phyloP scores from a whole-genome alignment of 2,113 vertebrate genomes.

The Hylia prasina region DNA sequence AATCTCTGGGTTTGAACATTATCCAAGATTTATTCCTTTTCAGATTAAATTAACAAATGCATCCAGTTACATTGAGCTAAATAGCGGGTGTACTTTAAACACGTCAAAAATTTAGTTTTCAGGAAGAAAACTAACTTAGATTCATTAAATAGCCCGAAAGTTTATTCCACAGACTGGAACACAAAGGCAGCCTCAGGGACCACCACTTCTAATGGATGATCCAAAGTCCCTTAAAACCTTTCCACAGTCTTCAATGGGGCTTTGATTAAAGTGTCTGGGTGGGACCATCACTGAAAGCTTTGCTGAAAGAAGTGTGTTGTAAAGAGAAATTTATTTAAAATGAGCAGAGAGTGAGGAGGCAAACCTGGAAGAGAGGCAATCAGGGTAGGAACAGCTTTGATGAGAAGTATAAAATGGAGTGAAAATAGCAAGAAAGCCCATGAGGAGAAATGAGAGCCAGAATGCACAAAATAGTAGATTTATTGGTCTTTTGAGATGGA shows the following conservation, averaged over 20 bases:
- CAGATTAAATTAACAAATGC: slow-evolving; percentile 23
- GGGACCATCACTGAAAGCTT: not conserved
- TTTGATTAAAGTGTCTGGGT: not conserved
- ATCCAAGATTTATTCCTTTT: slow-evolving; percentile 33
- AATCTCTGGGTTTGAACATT: slow-evolving; percentile 39
- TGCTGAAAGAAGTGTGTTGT: not conserved
- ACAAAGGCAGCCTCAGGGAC: not conserved
- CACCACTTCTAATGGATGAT: not conserved
- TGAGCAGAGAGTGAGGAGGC: not conserved
- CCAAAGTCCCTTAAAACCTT: not conserved
- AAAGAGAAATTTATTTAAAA: not conserved
- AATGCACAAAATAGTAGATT: not conserved
- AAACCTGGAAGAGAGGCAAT: not conserved
- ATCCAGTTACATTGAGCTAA: slow-evolving; percentile 13
- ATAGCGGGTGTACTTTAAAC: slow-evolving; percentile 44
- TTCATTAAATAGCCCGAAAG: not conserved
- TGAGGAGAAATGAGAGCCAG: not conserved
- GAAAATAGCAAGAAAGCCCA: slow-evolving; percentile 13
- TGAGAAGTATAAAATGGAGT: not conserved
- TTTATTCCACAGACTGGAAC: not conserved
- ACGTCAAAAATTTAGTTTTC: slow-evolving; percentile 2
- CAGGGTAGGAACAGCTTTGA: not conserved
- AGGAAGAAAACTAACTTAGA: not conserved
- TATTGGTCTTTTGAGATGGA: not conserved
- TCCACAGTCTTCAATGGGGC: not conserved